These are phyloP conservation scores for Adoxophyes honmai DNA, from an alignment of 1,140 invertebrate species.

Conservation along the genomic window DNA sequence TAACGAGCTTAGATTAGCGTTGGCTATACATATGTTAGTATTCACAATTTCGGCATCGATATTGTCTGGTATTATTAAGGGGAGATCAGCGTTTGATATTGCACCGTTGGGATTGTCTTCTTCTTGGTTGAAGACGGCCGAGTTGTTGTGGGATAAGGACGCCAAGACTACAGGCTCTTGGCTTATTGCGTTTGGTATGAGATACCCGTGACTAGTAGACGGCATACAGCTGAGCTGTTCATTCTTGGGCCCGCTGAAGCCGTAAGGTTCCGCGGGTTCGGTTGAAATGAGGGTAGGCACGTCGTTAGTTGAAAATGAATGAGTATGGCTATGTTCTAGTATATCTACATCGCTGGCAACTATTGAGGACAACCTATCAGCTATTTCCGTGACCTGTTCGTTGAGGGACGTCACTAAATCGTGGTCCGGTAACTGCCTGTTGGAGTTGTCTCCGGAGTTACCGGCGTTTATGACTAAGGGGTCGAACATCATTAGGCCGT, in stretches of 20 bases:
- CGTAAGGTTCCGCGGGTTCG: constrained; percentile 44
- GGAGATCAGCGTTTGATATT: constrained; percentile 46
- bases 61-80: constrained; percentile 59
- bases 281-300: constrained; percentile 56
- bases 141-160: constrained; percentile 68
- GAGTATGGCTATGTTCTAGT: constrained; percentile 54
- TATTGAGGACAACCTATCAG: constrained; percentile 66
- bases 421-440: constrained; percentile 61
- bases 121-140: constrained; percentile 61
- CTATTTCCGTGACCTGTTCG: constrained; percentile 73
- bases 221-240: constrained; percentile 66
- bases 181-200: constrained; percentile 77
- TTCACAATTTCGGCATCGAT: constrained; percentile 64
- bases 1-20: constrained; percentile 82
- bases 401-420: constrained; percentile 69
- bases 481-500: constrained; percentile 74
- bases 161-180: constrained; percentile 70
- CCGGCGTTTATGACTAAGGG: constrained; percentile 64
- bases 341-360: constrained; percentile 53
- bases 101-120: constrained; percentile 42
- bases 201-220: constrained; percentile 77
- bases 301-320: constrained; percentile 69
- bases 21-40: constrained; percentile 80
- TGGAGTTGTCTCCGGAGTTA: constrained; percentile 44
- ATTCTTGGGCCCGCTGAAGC: constrained; percentile 50